Evolutionary conservation across 2,888 invertebrate genomes (phyloP), one percentile per base, ranked within the genome.

Genomic region (Metalampra italica): DNA sequence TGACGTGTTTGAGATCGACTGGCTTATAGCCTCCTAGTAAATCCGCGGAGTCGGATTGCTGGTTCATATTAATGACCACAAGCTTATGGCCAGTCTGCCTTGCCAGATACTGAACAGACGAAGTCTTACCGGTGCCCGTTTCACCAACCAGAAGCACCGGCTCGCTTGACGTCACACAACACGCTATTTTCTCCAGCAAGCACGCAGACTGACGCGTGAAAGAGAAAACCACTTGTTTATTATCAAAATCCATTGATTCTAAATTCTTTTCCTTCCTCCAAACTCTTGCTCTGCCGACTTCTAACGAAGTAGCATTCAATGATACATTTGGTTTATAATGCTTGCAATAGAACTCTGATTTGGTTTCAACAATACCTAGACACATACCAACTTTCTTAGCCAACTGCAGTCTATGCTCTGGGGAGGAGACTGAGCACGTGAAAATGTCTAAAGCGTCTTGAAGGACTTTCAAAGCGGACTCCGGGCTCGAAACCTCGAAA

Each of bases 71-170:
- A 22, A 99, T 96, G 0, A 99, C 98, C 30, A 95, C 91, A 30
- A 99, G 89, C 69, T 94, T 96, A 60, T 96, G 94, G 0, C 96
- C 95, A 0, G 96, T 93, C 57, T 94, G 93, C 53, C 93, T 91
- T 0, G 98, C 96, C 47, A 99, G 87, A 79, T 96, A 97, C 75
- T 99, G 99, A 0, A 99, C 93, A 0, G 96, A 93, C 0, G 97
- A 96, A 0, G 99, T 99, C 90, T 99, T 99, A 0, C 99, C 99
- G 0, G 98, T 98, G 43, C 99, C 99, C 0, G 99, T 99, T 87
- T 99, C 99, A 29, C 99, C 99, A 0, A 99, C 98, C 7, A 99
- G 87, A 5, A 99, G 85, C 1, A 98, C 96, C 0, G 99, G 97
- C 74, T 99, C 99, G 44, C 93, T 92, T 45, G 94, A 92, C 0